Evolutionary conservation across 2,797 vertebrate species (phyloP), one percentile per base, ranked within the genome.

Genomic region (Pseudochaenichthys georgianus): DNA sequence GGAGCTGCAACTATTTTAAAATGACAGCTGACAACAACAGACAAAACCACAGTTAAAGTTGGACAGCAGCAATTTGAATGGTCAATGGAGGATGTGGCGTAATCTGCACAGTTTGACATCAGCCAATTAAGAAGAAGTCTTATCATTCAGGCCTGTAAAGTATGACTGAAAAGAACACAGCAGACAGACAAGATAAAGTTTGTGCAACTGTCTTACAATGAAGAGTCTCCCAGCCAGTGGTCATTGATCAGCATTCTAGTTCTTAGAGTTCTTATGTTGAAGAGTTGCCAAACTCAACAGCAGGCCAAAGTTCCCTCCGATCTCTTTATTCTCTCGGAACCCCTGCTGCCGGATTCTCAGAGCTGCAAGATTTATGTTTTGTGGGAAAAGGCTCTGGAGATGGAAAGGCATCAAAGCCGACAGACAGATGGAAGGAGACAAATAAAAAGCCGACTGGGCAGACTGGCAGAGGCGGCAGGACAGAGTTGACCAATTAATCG

Each of bases 401-500:
- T 76, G 21, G 28, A 34, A 71, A 73, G 46, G 79, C 65, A 78
- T 87, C 78, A 75, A 70, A 78, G 70, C 66, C 74, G 75, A 64
- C 55, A 45, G 81, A 75, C 57, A 68, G 80, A 50, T 55, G 62
- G 68, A 73, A 21, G 57, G 11, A 73, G 64, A 70, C 67, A 51
- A 52, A 62, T 15, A 4, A 59, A 53, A 60, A 68, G 52, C 3
- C 1, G n/a, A 23, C 15, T 8, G 21, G 46, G 63, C 77, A 61
- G 67, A 71, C 66, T 21, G 65, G 67, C 63, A 70, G 69, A 71
- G 46, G 48, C 68, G 51, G 64, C 45, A 51, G 54, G 47, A 69
- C 62, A 31, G 13, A 9, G 78, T 75, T 81, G 86, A 87, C 85
- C 91, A 90, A 89, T 88, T 89, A 87, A 86, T 85, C 57, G 23